Conservation (phyloP, 2,797 vertebrate species). For the Falco concolor region DNA sequence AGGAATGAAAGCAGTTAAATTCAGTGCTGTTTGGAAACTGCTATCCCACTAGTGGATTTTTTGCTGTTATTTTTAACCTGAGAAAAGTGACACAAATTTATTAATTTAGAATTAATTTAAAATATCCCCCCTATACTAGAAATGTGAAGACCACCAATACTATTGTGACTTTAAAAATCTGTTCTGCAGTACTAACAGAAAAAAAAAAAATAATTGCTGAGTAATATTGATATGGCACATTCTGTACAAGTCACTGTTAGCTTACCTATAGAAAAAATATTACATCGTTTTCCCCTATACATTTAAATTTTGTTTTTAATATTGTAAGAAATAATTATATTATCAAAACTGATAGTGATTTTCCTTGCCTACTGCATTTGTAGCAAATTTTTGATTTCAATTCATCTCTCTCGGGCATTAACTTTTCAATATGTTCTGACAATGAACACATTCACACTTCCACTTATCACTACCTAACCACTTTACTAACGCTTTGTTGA, state of each 20-base stretch:
- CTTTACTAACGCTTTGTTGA: not conserved
- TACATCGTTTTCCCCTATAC: not conserved
- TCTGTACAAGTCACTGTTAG: not conserved
- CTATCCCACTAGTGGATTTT: fast-evolving
- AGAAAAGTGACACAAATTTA: not conserved
- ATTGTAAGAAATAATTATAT: not conserved
- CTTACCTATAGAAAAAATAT: not conserved
- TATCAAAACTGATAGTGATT: not conserved
- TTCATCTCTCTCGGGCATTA: not conserved
- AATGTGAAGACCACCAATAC: not conserved
- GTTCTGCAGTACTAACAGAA: not conserved
- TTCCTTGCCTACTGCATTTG: not conserved
- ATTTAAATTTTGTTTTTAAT: not conserved
- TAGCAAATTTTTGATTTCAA: not conserved
- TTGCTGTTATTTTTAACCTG: not conserved
- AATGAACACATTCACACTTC: fast-evolving
- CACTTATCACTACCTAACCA: fast-evolving
- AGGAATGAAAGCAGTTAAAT: not conserved
- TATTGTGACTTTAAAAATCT: not conserved
- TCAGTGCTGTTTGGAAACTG: not conserved
- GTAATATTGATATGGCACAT: not conserved
- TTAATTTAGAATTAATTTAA: not conserved
- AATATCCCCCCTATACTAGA: not conserved
- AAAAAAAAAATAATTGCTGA: not conserved
- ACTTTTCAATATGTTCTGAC: not conserved